Conservation (phyloP, 2,113 vertebrate species). For the Microcebus griseorufus region DNA sequence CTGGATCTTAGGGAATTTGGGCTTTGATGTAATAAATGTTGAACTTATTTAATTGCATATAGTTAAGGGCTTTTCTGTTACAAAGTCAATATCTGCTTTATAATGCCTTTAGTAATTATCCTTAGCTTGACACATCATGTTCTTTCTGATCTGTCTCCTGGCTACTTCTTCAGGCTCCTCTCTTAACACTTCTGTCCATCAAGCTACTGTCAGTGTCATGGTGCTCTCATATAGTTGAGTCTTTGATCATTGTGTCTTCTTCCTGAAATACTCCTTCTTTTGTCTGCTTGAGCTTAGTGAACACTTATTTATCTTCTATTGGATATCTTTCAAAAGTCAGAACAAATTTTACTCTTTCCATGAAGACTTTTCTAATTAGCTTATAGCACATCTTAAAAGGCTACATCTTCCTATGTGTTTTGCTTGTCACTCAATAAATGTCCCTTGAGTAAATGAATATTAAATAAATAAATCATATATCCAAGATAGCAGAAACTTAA, state of each 20-base stretch:
- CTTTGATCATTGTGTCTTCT: neutral
- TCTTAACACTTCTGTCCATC: neutral
- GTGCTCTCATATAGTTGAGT: neutral
- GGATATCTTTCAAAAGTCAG: neutral
- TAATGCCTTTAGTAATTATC: neutral
- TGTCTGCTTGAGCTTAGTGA: neutral
- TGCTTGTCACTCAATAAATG: neutral
- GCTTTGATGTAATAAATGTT: neutral
- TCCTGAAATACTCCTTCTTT: neutral
- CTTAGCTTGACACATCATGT: neutral
- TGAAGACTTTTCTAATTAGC: neutral
- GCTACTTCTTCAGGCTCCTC: neutral
- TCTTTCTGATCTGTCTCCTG: neutral
- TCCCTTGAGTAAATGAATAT: neutral
- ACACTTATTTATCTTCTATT: neutral
- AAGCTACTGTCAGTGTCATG: neutral
- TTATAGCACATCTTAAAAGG: neutral
- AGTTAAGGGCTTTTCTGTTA: neutral
- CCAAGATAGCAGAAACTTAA: neutral
- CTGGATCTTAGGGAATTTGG: neutral
- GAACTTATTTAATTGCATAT: neutral
- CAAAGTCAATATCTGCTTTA: neutral
- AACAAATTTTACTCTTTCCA: neutral
- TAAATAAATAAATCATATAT: neutral
- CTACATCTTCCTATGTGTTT: neutral